A percentile compares a stretch with the other conserved stretches of the same genome.
These are phyloP conservation scores for Ashinkailepas kermadecensis DNA, from an alignment of 2,888 invertebrate genomes.

Conservation along the genomic window DNA sequence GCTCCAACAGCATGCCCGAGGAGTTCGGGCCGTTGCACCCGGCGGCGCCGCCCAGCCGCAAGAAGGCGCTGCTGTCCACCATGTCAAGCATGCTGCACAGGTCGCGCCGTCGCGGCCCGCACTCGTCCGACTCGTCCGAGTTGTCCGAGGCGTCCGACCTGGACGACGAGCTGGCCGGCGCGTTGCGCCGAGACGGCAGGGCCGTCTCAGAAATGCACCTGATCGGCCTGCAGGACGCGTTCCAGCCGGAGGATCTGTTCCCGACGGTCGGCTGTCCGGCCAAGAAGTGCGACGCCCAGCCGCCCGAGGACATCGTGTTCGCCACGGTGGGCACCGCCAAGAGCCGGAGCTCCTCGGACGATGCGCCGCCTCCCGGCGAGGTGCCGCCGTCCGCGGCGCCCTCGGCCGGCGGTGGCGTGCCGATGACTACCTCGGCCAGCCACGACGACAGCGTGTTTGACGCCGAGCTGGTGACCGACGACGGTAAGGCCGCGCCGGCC, in stretches of 20 bases:
- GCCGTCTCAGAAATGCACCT: background rate
- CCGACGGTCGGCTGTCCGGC: background rate
- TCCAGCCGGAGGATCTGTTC: background rate
- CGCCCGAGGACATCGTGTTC: slow-evolving; percentile 4
- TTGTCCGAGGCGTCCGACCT: background rate
- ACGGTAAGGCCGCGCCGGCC: background rate
- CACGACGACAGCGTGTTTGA: slow-evolving; percentile 31
- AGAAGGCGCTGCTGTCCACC: slow-evolving; percentile 70
- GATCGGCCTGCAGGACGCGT: background rate
- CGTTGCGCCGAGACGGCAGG: background rate
- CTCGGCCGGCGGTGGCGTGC: slow-evolving; percentile 61
- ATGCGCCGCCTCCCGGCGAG: slow-evolving; percentile 44
- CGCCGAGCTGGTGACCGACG: slow-evolving; percentile 4
- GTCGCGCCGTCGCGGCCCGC: slow-evolving; percentile 59
- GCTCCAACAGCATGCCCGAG: background rate
- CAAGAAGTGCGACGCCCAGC: slow-evolving; percentile 4
- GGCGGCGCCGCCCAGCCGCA: slow-evolving; percentile 40
- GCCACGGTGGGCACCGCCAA: slow-evolving; percentile 36
- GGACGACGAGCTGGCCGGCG: background rate
- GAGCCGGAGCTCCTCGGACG: slow-evolving; percentile 32
- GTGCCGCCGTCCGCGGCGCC: slow-evolving; percentile 60
- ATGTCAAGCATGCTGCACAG: slow-evolving; percentile 78
- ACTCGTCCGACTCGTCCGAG: slow-evolving; percentile 26
- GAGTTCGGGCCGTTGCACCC: background rate
- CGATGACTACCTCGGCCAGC: slow-evolving; percentile 46